Conservation (phyloP, 2,113 vertebrate species). For the Pontoporia blainvillei region DNA sequence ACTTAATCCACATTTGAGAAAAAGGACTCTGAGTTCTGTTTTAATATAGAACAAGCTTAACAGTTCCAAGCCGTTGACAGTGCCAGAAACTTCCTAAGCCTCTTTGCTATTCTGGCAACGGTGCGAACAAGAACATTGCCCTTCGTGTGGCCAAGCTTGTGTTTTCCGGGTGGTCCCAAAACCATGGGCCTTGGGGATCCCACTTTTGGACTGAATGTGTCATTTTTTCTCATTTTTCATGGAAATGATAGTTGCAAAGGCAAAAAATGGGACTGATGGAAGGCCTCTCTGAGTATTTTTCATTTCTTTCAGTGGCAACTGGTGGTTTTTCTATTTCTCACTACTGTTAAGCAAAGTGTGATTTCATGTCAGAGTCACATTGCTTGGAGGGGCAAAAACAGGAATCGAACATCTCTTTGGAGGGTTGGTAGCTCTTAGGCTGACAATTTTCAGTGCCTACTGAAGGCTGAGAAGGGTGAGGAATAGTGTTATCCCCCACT, state of each 20-base stretch:
- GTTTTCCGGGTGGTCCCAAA: conserved; percentile 57
- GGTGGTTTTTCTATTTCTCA: background rate
- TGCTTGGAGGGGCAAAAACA: background rate
- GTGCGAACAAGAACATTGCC: background rate
- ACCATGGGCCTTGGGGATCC: background rate
- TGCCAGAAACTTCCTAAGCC: conserved; percentile 59
- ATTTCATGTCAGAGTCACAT: background rate
- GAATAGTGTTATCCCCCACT: background rate
- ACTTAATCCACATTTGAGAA: background rate
- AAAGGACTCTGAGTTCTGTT: conserved; percentile 33
- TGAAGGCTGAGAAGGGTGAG: background rate
- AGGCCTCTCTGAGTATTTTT: background rate
- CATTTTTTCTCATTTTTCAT: conserved; percentile 23
- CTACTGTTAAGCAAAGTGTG: background rate
- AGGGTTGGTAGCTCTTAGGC: background rate
- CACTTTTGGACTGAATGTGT: conserved; percentile 28
- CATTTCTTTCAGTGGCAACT: background rate
- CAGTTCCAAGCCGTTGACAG: conserved; percentile 33
- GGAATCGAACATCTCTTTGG: background rate
- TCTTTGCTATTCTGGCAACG: conserved; percentile 50
- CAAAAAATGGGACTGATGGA: background rate
- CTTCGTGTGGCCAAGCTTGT: conserved; percentile 22
- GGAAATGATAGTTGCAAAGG: conserved; percentile 28
- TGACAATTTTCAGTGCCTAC: background rate
- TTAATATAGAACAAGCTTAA: conserved; percentile 37